Percentiles rank a stretch among this genome's conserved stretches.
These are phyloP conservation scores for Cololabis saira DNA, from an alignment of 2,113 vertebrate species.

Conservation along the genomic window DNA sequence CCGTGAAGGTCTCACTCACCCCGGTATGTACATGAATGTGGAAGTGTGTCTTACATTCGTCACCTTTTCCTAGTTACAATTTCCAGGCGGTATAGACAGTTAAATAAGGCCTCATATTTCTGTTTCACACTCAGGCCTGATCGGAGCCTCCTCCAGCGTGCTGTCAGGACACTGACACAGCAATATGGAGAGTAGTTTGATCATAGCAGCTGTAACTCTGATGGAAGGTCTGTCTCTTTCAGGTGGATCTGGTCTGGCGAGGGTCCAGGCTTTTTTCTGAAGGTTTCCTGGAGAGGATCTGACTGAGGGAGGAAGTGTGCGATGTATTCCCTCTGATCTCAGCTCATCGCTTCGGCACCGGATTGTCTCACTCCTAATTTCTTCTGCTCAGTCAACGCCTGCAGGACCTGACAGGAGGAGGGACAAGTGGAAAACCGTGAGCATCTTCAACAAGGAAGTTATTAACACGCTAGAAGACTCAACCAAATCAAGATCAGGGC, in stretches of 20 bases:
- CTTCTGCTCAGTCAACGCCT: constrained; percentile 85
- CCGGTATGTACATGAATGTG: not conserved
- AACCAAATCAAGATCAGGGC: no score
- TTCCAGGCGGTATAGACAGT: constrained; percentile 29
- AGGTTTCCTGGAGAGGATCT: not conserved
- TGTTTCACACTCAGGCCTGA: constrained; percentile 1
- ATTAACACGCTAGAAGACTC: no score
- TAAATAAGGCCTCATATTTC: constrained; percentile 67
- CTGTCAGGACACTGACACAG: constrained; percentile 2
- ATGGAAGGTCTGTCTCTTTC: not conserved
- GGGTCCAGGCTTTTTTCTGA: not conserved
- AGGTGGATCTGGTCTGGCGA: not conserved
- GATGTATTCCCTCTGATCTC: not conserved
- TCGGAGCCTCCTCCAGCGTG: constrained; percentile 15
- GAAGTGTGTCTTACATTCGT: constrained; percentile 60
- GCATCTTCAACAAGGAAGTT: no score
- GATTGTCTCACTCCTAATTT: constrained; percentile 88
- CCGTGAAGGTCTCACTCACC: constrained; percentile 10
- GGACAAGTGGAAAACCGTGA: not conserved
- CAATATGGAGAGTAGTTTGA: constrained; percentile 14
- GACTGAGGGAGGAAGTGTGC: constrained; percentile 10
- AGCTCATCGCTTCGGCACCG: constrained; percentile 85
- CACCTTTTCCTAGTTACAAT: constrained; percentile 46
- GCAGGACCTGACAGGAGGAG: constrained; percentile 82
- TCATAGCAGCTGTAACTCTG: constrained; percentile 25